Evolutionary conservation across 2,888 invertebrate genomes (phyloP), one percentile per base, ranked within the genome.

Genomic region (Caenorhabditis angaria): DNA sequence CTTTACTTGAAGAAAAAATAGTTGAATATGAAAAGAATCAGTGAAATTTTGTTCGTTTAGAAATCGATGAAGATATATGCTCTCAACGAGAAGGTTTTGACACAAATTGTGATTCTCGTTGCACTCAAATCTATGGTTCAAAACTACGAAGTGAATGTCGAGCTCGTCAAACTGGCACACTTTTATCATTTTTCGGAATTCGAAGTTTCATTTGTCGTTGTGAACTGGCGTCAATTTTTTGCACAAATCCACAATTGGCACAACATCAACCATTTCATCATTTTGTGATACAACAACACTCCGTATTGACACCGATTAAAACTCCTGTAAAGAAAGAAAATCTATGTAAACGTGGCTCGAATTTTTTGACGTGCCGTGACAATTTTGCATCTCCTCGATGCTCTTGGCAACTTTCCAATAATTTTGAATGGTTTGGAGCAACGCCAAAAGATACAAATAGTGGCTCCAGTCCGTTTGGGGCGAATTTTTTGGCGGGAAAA

Each of bases 171-270:
- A 67, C 78, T 32, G 79, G 81, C 29, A 77, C 80, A 50, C 72
- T 81, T 1, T 65, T 81, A 18, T 80, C 80, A 12, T 75, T 81
- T 47, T 81, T 81, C 60, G 81, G 81, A 10, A 80, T 81, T 50
- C 81, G 74, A 10, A 77, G 76, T 4, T 81, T 80, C 56, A 62
- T 76, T 24, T 81, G 81, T 59, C 70, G 66, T 18, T 81, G 81
- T 50, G 64, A 70, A 20, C 61, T 81, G 18, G 71, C 78, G 1
- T 62, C 65, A 20, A 74, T 75, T 22, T 76, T 72, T 0, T 81
- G 81, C 56, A 70, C 59, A 20, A 68, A 65, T 54, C 68, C 63
- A 4, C 70, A 66, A 64, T 69, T 74, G 41, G 65, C 74, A 4
- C 56, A 69, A 1, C 69, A n/a, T n/a, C n/a, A 69, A 51, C 74